A percentile compares a stretch with the other conserved stretches of the same genome.
phyloP scores from a whole-genome alignment of 1,140 invertebrate genomes.

The Harpegnathos saltator region DNA sequence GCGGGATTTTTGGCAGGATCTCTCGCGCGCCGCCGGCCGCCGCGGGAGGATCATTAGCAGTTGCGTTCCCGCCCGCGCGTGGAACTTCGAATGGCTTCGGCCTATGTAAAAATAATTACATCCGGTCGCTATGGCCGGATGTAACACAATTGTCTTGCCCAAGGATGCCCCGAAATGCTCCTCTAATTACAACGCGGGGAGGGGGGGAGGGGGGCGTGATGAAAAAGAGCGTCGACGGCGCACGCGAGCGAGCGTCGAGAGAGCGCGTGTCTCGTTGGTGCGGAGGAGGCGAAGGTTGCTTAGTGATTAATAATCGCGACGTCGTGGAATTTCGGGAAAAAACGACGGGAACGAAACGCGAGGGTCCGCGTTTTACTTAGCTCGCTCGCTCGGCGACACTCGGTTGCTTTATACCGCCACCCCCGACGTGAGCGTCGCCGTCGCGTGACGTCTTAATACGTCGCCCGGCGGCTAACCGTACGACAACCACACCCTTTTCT shows the following conservation, averaged over 20 bases:
- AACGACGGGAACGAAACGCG: too few species aligned
- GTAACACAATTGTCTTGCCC: slow-evolving; percentile 51
- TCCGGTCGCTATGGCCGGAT: slow-evolving; percentile 42
- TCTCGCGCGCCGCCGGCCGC: slow-evolving; percentile 3
- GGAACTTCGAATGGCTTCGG: background rate
- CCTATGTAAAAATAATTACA: slow-evolving; percentile 58
- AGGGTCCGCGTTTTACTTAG: background rate
- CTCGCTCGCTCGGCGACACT: too few species aligned
- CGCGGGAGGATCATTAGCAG: slow-evolving; percentile 48
- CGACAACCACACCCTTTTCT: slow-evolving; percentile 75
- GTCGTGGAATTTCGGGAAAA: background rate
- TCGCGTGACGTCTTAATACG: slow-evolving; percentile 73
- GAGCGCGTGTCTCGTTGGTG: background rate
- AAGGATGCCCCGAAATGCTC: slow-evolving; percentile 55
- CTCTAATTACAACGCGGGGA: slow-evolving; percentile 50
- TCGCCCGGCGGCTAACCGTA: slow-evolving; percentile 58
- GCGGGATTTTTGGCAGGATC: slow-evolving; percentile 26
- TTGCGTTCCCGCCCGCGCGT: slow-evolving; percentile 21
- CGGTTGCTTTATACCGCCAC: too few species aligned
- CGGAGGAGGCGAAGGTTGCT: slow-evolving; percentile 10
- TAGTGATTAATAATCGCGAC: slow-evolving; percentile 42
- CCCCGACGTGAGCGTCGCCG: too few species aligned
- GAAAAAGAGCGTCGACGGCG: too few species aligned
- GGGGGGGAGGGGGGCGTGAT: too few species aligned
- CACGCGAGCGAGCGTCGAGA: too few species aligned